Percentiles rank a stretch among this genome's conserved stretches.
These are phyloP conservation scores for Syngnathoides biaculeatus DNA, from an alignment of 2,113 vertebrate species.

Conservation along the genomic window DNA sequence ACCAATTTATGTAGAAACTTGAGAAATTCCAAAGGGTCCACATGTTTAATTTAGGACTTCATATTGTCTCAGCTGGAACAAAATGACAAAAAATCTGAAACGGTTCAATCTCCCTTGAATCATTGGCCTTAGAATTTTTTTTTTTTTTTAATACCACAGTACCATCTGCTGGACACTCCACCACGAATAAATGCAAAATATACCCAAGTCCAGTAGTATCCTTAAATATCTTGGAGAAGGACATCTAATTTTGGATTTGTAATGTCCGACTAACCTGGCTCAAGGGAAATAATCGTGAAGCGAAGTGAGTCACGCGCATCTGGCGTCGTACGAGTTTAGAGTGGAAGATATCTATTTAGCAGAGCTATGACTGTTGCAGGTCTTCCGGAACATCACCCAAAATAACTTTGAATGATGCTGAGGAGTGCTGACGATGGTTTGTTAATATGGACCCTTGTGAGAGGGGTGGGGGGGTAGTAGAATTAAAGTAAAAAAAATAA, in stretches of 20 bases:
- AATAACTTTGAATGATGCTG: slow-evolving; percentile 1
- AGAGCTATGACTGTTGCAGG: slow-evolving; percentile 32
- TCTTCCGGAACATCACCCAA: not conserved
- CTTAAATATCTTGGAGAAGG: too few species aligned
- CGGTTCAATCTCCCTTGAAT: too few species aligned
- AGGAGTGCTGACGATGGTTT: not conserved
- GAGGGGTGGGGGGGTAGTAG: not conserved
- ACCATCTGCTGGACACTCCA: not conserved
- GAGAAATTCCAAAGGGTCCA: too few species aligned
- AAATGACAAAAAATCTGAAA: not conserved
- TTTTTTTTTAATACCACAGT: not conserved
- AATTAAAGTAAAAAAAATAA: not conserved
- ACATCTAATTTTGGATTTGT: not conserved
- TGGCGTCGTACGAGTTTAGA: slow-evolving; percentile 15
- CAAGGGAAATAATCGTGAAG: not conserved
- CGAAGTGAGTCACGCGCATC: slow-evolving; percentile 7
- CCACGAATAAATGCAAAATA: not conserved
- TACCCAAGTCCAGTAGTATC: too few species aligned
- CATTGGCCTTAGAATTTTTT: not conserved
- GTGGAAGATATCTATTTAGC: slow-evolving; percentile 8
- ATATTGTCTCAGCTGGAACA: not conserved
- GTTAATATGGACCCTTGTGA: not conserved
- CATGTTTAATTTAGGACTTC: not conserved
- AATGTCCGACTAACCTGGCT: not conserved
- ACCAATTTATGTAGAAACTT: too few species aligned